A percentile compares a stretch with the other conserved stretches of the same genome.
Conservation (phyloP, 2,888 invertebrate species). For the Philonicus albiceps region DNA sequence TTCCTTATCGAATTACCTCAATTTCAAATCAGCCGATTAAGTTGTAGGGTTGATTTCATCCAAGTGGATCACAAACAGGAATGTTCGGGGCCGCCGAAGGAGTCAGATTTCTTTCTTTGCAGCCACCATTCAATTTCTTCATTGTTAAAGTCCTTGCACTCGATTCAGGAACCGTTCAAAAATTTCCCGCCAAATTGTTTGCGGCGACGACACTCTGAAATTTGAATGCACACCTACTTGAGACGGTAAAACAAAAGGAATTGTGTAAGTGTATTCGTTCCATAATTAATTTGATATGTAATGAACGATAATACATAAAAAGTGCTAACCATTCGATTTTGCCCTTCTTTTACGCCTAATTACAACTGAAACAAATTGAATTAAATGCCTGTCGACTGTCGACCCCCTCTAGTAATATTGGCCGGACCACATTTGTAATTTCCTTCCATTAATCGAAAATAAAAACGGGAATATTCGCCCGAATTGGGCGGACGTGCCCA, state of each 20-base stretch:
- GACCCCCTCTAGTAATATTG: background rate
- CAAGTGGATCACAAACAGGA: background rate
- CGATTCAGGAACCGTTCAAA: background rate
- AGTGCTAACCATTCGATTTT: background rate
- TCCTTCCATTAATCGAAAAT: conserved; percentile 46
- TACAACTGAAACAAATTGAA: background rate
- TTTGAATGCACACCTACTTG: background rate
- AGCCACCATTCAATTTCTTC: background rate
- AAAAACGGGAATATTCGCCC: conserved; percentile 23
- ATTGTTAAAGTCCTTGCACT: background rate
- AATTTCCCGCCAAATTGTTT: background rate
- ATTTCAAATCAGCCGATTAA: conserved; percentile 32
- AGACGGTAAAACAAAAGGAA: background rate
- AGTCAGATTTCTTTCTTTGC: background rate
- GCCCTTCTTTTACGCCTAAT: background rate
- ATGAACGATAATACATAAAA: background rate
- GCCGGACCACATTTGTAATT: conserved; percentile 46
- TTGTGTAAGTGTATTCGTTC: background rate
- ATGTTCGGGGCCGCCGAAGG: background rate
- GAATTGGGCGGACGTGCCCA: background rate
- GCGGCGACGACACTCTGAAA: background rate
- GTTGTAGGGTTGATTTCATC: conserved; percentile 9
- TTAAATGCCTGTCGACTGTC: background rate
- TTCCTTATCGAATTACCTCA: conserved; percentile 33
- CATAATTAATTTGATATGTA: background rate